These are phyloP conservation scores for Nemotelus pantherinus DNA, from an alignment of 2,888 invertebrate species.

Conservation along the genomic window DNA sequence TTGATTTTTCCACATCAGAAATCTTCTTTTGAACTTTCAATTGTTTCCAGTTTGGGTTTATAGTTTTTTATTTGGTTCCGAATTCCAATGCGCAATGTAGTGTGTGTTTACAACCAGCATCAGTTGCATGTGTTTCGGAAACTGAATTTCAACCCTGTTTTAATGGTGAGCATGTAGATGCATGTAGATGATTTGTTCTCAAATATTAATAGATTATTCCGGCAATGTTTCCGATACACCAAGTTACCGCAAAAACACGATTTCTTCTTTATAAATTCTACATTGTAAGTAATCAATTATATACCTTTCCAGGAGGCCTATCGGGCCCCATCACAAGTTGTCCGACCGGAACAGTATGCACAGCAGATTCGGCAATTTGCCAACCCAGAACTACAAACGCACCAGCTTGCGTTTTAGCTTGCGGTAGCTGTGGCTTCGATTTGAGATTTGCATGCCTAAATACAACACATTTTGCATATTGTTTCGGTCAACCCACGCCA, in stretches of 20 bases:
- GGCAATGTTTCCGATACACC: neutral
- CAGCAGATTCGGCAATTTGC: neutral
- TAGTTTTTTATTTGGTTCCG: neutral
- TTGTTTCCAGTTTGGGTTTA: too few relatives aligned
- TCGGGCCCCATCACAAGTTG: neutral
- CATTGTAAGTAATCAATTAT: neutral
- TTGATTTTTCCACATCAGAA: too few relatives aligned
- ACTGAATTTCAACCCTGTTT: constrained; percentile 2
- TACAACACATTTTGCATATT: neutral
- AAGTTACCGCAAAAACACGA: neutral
- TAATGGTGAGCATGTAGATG: neutral
- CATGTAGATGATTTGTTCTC: too few relatives aligned
- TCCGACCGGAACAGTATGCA: neutral
- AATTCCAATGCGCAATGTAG: neutral
- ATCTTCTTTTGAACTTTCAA: too few relatives aligned
- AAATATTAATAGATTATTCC: too few relatives aligned
- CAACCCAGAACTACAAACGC: neutral
- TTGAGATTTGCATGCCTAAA: neutral
- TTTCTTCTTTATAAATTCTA: neutral
- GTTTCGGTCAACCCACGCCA: neutral
- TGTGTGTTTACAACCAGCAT: neutral
- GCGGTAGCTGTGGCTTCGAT: constrained; percentile 1
- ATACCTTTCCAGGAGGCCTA: neutral
- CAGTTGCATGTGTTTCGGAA: neutral
- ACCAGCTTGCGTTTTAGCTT: neutral